A percentile compares a stretch with the other conserved stretches of the same genome.
phyloP scores from a whole-genome alignment of 2,797 vertebrate genomes.

The Enteromius fasciolatus region DNA sequence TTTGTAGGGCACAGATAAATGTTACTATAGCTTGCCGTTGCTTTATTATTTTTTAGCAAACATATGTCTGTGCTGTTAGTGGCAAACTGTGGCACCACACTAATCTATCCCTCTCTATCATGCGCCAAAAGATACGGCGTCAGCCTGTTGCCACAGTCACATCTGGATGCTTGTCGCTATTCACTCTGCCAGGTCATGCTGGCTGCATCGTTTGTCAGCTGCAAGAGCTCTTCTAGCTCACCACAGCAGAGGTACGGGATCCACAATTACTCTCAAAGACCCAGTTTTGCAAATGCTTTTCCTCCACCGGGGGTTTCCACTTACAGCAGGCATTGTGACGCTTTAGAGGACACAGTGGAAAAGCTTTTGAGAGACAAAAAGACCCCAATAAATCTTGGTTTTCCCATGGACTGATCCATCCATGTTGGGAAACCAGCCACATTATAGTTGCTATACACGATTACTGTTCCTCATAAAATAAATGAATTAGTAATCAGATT shows the following conservation, averaged over 20 bases:
- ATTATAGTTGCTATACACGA: background rate
- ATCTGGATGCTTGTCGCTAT: slow-evolving; percentile 70
- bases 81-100: background rate
- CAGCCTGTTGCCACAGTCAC: slow-evolving; percentile 57
- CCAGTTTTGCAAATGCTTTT: slow-evolving; percentile 54
- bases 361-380: slow-evolving; percentile 30
- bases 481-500: background rate
- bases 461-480: slow-evolving; percentile 4
- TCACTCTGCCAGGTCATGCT: slow-evolving; percentile 68
- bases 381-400: slow-evolving; percentile 5
- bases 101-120: slow-evolving; percentile 13
- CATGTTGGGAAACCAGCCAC: background rate
- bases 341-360: slow-evolving; percentile 20
- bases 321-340: slow-evolving; percentile 27
- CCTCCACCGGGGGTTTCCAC: slow-evolving; percentile 25
- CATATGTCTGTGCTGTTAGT: slow-evolving; percentile 1
- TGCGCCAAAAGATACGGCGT: slow-evolving; percentile 47
- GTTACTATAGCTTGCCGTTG: background rate
- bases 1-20: background rate
- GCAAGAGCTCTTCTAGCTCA: slow-evolving; percentile 66
- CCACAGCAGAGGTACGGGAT: slow-evolving; percentile 60
- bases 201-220: slow-evolving; percentile 72
- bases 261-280: slow-evolving; percentile 68
- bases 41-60: background rate
- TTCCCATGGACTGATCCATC: background rate